Evolutionary conservation across 2,113 vertebrate genomes (phyloP).

Genomic region (Salvator merianae): DNA sequence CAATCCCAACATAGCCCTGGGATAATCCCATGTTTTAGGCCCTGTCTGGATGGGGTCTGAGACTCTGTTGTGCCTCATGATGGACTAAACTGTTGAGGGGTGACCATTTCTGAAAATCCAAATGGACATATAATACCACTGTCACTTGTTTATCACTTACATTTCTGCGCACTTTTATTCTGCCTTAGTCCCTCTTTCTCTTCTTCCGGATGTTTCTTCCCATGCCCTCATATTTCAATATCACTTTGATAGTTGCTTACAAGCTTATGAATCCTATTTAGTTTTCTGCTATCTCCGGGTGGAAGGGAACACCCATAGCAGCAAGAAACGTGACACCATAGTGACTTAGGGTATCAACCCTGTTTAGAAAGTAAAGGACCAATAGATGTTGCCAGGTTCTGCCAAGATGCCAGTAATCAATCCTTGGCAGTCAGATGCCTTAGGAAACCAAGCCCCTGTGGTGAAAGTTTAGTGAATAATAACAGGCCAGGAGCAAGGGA

Average conservation of each 20-base stretch:
- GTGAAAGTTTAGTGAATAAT: conserved; percentile 54
- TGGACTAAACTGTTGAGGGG: too few relatives aligned
- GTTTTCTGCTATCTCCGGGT: background rate
- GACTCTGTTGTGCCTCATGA: too few relatives aligned
- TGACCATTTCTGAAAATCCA: too few relatives aligned
- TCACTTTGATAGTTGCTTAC: background rate
- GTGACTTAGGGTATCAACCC: background rate
- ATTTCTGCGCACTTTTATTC: too few relatives aligned
- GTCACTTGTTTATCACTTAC: too few relatives aligned
- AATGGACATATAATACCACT: too few relatives aligned
- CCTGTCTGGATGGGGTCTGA: too few relatives aligned
- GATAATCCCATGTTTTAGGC: too few relatives aligned
- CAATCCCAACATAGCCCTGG: too few relatives aligned
- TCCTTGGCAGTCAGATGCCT: conserved; percentile 26
- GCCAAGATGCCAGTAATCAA: background rate
- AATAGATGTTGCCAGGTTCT: conserved; percentile 1
- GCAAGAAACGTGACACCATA: background rate
- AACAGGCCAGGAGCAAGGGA: conserved; percentile 47
- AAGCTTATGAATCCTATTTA: background rate
- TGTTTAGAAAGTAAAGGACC: background rate
- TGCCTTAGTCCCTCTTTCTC: background rate
- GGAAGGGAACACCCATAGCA: background rate
- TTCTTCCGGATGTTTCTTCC: background rate
- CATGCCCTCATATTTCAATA: too few relatives aligned
- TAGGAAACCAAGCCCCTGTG: background rate